Evolutionary conservation across 2,888 invertebrate species (phyloP), one percentile per base, ranked within the genome.

Genomic region (Rotaria sp.): DNA sequence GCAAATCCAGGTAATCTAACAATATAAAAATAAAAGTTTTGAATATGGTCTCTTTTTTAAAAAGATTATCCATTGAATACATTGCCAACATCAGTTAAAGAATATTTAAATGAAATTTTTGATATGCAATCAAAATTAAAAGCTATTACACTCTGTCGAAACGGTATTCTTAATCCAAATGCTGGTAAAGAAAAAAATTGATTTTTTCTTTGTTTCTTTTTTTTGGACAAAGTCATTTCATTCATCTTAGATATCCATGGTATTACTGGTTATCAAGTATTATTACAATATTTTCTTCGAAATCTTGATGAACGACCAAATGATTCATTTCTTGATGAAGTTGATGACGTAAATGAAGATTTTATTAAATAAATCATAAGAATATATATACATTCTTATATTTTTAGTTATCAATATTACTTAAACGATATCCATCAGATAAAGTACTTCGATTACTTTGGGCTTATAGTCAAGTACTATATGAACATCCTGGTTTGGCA

Each of bases 401-500:
- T 30, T 2, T 74, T 45, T 80, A 80, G 80, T 13, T 80, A 35
- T 45, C 80, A 80, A 41, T 26, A 80, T 45, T n/a, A 45, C 13
- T 80, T 11, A 80, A 80, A 80, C 41, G 45, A 45, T 80, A 80
- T 80, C n/a, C 45, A 80, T 80, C 80, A 3, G 80, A 80, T 80
- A 80, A 80, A 45, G 45, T 80, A 80, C 41, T 80, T 41, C 80
- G 80, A 45, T 80, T 80, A 80, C 45, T 80, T 26, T 80, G 80
- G 80, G 41, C 45, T 80, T 80, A 80, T 15, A 80, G 80, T 13
- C 80, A 80, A 80, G 11, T 45, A 15, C 80, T 15, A 80, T 80
- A 80, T n/a, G n/a, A 80, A 80, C 45, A 80, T 45, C 26, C 80
- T 4, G 80, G 45, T 80, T 80, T 80, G n/a, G 80, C 80, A 45